These are phyloP conservation scores for Lasioglossum malachurum DNA, from an alignment of 2,888 invertebrate genomes.

Conservation along the genomic window DNA sequence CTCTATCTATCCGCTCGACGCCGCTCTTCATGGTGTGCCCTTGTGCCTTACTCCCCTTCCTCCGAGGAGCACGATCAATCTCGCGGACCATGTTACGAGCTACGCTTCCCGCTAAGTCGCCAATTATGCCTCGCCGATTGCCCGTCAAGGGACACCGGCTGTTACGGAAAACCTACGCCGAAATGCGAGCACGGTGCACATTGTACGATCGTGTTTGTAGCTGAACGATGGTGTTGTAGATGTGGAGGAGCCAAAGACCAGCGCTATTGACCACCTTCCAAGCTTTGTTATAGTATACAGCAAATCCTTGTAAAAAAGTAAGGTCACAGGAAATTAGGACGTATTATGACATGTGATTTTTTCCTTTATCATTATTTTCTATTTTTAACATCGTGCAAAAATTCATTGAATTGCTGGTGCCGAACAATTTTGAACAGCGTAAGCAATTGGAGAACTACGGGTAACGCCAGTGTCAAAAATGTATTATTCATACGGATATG, in stretches of 20 bases:
- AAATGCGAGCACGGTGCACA: background rate
- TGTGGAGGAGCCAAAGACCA: background rate
- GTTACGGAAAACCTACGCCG: background rate
- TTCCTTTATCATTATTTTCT: too few species aligned
- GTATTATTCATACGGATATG: background rate
- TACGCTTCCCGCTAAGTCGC: slow-evolving; percentile 70
- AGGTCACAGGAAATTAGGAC: too few species aligned
- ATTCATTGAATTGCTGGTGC: background rate
- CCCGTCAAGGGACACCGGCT: slow-evolving; percentile 24
- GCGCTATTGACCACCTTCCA: background rate
- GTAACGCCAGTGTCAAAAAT: background rate
- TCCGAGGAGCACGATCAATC: slow-evolving; percentile 64
- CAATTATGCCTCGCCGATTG: slow-evolving; percentile 65
- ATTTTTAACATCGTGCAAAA: background rate
- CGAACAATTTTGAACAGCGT: background rate
- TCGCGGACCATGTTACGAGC: slow-evolving; percentile 60
- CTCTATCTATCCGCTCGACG: slow-evolving; percentile 18
- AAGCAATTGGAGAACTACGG: background rate
- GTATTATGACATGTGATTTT: too few species aligned
- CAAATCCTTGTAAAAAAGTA: too few species aligned
- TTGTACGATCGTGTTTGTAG: background rate
- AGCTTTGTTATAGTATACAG: background rate
- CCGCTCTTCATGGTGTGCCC: slow-evolving; percentile 53
- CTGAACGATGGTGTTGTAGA: background rate
- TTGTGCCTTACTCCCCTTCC: slow-evolving; percentile 60